phyloP scores from a whole-genome alignment of 2,113 vertebrate species.

The Podarcis cretensis region DNA sequence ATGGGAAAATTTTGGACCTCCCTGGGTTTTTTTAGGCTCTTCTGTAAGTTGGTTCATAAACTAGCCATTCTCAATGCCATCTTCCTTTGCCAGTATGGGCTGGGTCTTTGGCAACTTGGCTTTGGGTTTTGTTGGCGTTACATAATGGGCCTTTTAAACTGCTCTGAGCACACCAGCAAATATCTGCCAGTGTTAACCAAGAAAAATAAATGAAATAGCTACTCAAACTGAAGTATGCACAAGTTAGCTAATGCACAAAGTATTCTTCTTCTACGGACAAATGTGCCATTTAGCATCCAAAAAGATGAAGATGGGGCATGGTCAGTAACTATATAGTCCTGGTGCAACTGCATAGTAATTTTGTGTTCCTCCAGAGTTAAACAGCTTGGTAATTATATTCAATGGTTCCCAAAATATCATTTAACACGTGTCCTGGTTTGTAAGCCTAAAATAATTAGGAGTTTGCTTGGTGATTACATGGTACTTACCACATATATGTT shows the following conservation, averaged over 20 bases:
- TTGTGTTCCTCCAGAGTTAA: conserved; percentile 59
- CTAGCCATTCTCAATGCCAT: background rate
- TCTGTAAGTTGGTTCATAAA: conserved; percentile 1
- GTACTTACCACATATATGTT: conserved; percentile 69
- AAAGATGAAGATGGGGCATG: conserved; percentile 51
- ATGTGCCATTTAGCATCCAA: conserved; percentile 55
- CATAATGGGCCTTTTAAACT: conserved; percentile 16
- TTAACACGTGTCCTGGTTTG: conserved; percentile 79
- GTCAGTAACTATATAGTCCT: conserved; percentile 69
- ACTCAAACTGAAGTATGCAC: background rate
- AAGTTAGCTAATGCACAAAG: conserved; percentile 16
- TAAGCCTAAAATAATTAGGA: conserved; percentile 77
- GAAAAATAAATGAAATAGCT: conserved; percentile 16
- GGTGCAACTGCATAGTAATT: conserved; percentile 64
- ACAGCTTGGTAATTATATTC: conserved; percentile 70
- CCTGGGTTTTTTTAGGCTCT: background rate
- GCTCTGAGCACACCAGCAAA: background rate
- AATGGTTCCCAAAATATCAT: conserved; percentile 75
- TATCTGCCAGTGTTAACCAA: background rate
- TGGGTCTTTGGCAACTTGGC: background rate
- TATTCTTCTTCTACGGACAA: conserved; percentile 19
- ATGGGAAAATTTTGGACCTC: background rate
- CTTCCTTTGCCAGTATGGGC: background rate
- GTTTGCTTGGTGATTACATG: conserved; percentile 77
- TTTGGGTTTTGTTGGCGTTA: background rate